These are phyloP conservation scores for Clanis bilineata DNA, from an alignment of 2,888 invertebrate species.

Conservation along the genomic window DNA sequence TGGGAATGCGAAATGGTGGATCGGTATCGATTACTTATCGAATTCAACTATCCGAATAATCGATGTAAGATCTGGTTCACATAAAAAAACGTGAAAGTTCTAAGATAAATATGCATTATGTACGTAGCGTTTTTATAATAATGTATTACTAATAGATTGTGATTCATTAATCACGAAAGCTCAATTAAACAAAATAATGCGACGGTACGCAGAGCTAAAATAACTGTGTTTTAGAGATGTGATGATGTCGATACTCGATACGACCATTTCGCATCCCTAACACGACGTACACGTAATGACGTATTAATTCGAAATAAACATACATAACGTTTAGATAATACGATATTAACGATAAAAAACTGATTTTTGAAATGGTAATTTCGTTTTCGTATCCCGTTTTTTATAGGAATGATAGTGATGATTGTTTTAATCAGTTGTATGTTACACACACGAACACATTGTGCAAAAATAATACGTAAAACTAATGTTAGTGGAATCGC, in stretches of 20 bases:
- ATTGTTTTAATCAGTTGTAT: constrained; percentile 37
- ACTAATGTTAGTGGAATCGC: constrained; percentile 57
- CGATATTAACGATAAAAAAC: constrained; percentile 41
- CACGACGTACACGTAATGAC: constrained; percentile 29
- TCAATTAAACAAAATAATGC: not conserved
- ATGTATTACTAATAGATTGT: constrained; percentile 2
- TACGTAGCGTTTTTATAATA: constrained; percentile 8
- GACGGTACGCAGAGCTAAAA: not conserved
- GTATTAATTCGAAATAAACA: constrained; percentile 46
- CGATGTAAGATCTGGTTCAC: not conserved
- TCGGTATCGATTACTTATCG: not conserved
- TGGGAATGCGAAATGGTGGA: constrained; percentile 25
- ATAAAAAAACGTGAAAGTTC: not conserved
- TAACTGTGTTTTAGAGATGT: not conserved
- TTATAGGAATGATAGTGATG: constrained; percentile 37
- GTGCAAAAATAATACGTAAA: constrained; percentile 56
- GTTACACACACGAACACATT: constrained; percentile 31
- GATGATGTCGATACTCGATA: not conserved
- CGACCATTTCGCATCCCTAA: constrained; percentile 25
- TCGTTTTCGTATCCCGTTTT: constrained; percentile 50
- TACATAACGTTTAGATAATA: constrained; percentile 47
- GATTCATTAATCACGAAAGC: not conserved
- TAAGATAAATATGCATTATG: constrained; percentile 1
- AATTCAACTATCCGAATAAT: constrained; percentile 6
- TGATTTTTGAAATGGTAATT: constrained; percentile 41